Evolutionary conservation across 2,888 invertebrate genomes (phyloP).

Genomic region (Idaea biselata): DNA sequence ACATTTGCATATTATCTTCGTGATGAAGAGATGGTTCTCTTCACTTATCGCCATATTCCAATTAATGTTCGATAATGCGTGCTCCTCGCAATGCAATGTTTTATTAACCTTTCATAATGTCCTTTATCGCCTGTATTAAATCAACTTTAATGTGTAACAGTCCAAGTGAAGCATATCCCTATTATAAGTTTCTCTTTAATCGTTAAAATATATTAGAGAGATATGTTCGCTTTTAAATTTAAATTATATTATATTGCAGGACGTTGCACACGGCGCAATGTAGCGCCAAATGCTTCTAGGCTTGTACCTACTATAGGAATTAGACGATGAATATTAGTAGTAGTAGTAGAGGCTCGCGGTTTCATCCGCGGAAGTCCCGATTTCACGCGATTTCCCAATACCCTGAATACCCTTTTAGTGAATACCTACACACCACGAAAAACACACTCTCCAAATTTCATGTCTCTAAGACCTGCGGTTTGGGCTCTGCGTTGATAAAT

Average conservation of each 20-base stretch:
- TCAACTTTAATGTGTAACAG: slow-evolving; percentile 58
- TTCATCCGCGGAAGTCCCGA: too few species aligned
- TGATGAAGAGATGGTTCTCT: slow-evolving; percentile 61
- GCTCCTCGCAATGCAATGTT: slow-evolving; percentile 51
- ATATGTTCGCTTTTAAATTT: slow-evolving; percentile 14
- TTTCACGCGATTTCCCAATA: too few species aligned
- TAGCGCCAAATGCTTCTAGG: too few species aligned
- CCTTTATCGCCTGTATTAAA: slow-evolving; percentile 57
- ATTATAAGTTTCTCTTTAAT: slow-evolving; percentile 42
- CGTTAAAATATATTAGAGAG: slow-evolving; percentile 27
- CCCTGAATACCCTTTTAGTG: too few species aligned
- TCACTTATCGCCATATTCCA: slow-evolving; percentile 69
- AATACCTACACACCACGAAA: too few species aligned
- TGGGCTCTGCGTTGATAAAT: too few species aligned
- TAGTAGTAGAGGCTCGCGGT: too few species aligned
- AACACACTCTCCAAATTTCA: too few species aligned
- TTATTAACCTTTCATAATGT: slow-evolving; percentile 69
- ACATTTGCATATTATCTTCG: slow-evolving; percentile 71
- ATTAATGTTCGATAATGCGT: slow-evolving; percentile 69
- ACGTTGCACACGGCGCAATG: too few species aligned
- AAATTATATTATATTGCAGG: slow-evolving; percentile 2
- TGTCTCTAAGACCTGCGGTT: too few species aligned
- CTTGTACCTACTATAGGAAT: too few species aligned
- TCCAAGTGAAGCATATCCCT: slow-evolving; percentile 39
- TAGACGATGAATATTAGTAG: too few species aligned